A percentile compares a stretch with the other conserved stretches of the same genome.
Conservation (phyloP, 2,113 vertebrate species). For the Syrrhaptes paradoxus region DNA sequence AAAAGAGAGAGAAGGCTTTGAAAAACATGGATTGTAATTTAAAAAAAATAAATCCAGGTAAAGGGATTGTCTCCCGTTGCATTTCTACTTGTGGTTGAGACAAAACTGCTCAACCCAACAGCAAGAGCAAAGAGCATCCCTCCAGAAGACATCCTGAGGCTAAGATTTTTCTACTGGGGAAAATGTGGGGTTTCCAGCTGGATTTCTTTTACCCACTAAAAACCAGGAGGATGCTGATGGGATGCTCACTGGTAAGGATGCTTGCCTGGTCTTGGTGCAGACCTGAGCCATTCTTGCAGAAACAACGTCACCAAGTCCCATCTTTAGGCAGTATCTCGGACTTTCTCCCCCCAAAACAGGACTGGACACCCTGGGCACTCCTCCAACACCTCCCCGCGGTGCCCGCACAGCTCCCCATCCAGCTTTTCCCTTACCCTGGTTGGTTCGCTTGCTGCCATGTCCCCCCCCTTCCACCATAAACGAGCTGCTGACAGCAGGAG, state of each 20-base stretch:
- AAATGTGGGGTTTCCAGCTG: not conserved
- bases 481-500: too few relatives aligned
- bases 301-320: not conserved
- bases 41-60: not conserved
- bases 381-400: not conserved
- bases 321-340: not conserved
- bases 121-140: not conserved
- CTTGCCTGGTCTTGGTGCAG: not conserved
- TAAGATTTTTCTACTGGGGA: not conserved
- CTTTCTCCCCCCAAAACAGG: not conserved
- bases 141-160: not conserved
- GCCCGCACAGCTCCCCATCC: not conserved
- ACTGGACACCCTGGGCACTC: not conserved
- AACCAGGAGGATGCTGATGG: not conserved
- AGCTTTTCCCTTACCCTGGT: too few relatives aligned
- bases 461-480: too few relatives aligned
- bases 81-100: accelerated
- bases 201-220: not conserved
- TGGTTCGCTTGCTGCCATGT: too few relatives aligned
- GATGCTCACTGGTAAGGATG: not conserved
- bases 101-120: not conserved
- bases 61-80: not conserved
- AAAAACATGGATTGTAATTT: not conserved
- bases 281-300: not conserved
- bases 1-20: not conserved